Evolutionary conservation across 2,888 invertebrate species (phyloP), one percentile per base, ranked within the genome.

Genomic region (Thera britannica): DNA sequence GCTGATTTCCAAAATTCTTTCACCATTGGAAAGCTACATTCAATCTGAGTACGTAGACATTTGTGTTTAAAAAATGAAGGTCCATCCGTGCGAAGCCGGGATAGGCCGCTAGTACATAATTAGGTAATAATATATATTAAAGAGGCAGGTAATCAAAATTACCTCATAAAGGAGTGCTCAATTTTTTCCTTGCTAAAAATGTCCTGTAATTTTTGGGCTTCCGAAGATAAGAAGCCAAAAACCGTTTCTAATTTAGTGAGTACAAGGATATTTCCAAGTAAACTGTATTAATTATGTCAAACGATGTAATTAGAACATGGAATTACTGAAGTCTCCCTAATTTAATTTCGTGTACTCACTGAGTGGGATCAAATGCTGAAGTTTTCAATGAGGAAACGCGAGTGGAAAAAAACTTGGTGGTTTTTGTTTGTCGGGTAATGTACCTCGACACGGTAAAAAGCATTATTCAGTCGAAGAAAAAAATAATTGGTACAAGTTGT

Each of bases 331-430:
- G 64, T 48, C 38, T 58, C 63, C 52, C 56, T 51, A 63, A 63
- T 59, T 52, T 49, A 57, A 63, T 63, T 59, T 57, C 56, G 52
- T 59, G 49, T 36, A 36, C 59, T 60, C 64, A 58, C 46, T 68
- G 68, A 60, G 59, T 63, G 55, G 51, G 56, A 68, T 68, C 63
- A 68, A 68, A 68, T 57, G 64, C 11, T 34, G 48, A 64, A 68
- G 52, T 64, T 68, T 64, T 54, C 41, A 64, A 61, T 61, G 60
- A 38, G 51, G 36, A 61, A 64, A 68, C 38, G 46, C 49, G 44
- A 60, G 12, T 6, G 59, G 34, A 35, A 56, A 55, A 48, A 57
- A 46, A 9, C 2, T 41, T 41, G 41, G 44, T 8, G 44, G 44
- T 46, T 46, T 46, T 46, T 9, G 6, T 46, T 46, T 7, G 8